Evolutionary conservation across 2,113 vertebrate genomes (phyloP), one percentile per base, ranked within the genome.

Genomic region (Siphamia tubifer): DNA sequence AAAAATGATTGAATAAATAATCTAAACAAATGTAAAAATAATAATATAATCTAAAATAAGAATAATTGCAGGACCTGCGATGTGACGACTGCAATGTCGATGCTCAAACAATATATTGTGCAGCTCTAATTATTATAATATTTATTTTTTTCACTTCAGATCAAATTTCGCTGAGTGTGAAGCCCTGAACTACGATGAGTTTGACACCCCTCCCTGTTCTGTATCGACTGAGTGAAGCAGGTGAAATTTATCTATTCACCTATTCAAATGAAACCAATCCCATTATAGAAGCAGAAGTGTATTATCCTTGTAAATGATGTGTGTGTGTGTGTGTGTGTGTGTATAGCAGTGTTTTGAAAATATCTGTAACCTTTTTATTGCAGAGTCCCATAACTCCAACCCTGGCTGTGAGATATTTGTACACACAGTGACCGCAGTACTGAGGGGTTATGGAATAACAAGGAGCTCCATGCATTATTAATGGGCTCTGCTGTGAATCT

Each of bases 391-490:
- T 86, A 89, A 87, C 75, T 89, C 76, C 83, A 90, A 68, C 88
- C 87, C 88, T 88, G 68, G 89, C 92, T 94, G 94, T 91, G 94
- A 95, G 95, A 93, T 96, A 96, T 95, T 95, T 95, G 93, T 95
- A 94, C 93, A 94, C 93, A 94, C 93, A 93, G 92, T 92, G 94
- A 94, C 92, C 92, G 87, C 91, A 87, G 82, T 89, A 92, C 70
- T 89, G 90, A 93, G 92, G 78, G 91, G 93, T 87, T 89, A 93
- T 94, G 89, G 94, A 95, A 94, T 94, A 96, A 92, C 93, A 90
- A 96, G 83, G 91, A 89, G 86, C 60, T 52, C 77, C 87, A 94
- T 96, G 92, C 90, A 94, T 96, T 95, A 95, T 95, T 94, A 94
- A 96, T 94, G 91, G 82, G 78, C 90, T 91, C 90, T 89, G 88